Conservation (phyloP, 2,113 vertebrate species). For the Mormyrus iriodes region DNA sequence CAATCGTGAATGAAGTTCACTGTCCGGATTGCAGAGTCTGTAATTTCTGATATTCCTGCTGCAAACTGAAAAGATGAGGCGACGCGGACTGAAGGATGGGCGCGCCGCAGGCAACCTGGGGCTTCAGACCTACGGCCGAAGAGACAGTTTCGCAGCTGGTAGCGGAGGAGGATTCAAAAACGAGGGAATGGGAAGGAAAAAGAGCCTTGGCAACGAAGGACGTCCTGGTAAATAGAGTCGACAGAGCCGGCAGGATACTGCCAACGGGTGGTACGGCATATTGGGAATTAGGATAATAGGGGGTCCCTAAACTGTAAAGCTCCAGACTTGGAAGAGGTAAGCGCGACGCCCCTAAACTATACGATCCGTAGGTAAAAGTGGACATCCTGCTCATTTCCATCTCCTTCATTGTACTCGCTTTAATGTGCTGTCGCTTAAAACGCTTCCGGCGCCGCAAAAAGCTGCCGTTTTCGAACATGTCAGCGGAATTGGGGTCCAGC, state of each 20-base stretch:
- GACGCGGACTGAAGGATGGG: conserved; percentile 54
- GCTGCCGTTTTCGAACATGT: conserved; percentile 74
- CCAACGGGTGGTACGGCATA: conserved; percentile 59
- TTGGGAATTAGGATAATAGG: conserved; percentile 45
- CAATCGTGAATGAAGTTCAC: conserved; percentile 39
- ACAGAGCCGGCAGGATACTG: conserved; percentile 64
- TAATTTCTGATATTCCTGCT: conserved; percentile 61
- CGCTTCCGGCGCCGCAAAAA: conserved; percentile 68
- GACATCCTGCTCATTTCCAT: conserved; percentile 50
- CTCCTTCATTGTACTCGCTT: conserved; percentile 52
- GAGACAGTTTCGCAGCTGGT: conserved; percentile 37
- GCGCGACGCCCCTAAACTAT: conserved; percentile 51
- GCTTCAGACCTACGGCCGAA: conserved; percentile 41
- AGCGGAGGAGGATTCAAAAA: conserved; percentile 48
- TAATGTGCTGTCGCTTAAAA: conserved; percentile 67
- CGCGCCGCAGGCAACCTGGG: conserved; percentile 46
- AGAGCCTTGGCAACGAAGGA: conserved; percentile 57
- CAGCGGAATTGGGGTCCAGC: conserved; percentile 68
- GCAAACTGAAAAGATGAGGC: conserved; percentile 54
- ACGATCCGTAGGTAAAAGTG: conserved; percentile 51
- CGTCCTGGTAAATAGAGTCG: conserved; percentile 60
- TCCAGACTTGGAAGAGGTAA: conserved; percentile 61
- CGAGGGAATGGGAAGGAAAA: conserved; percentile 48
- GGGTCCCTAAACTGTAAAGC: conserved; percentile 51
- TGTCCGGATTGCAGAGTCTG: conserved; percentile 45